Percentiles rank a stretch among this genome's conserved stretches.
These are phyloP conservation scores for Tarsius wallacei DNA, from an alignment of 2,797 vertebrate genomes.

Conservation along the genomic window DNA sequence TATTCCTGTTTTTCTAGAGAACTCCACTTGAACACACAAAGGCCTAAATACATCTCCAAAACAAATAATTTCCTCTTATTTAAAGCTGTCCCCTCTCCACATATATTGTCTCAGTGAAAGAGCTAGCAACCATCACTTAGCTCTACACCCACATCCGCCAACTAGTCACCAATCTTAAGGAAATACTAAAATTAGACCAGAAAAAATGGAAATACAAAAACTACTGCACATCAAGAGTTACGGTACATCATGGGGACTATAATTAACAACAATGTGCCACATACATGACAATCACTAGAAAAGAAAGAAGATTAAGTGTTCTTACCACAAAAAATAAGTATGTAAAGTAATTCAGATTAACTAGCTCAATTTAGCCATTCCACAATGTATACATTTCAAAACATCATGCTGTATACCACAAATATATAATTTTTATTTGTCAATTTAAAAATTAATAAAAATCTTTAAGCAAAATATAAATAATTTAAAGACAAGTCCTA, in stretches of 20 bases:
- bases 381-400: background rate
- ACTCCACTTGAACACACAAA: background rate
- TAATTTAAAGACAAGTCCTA: background rate
- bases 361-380: too few relatives aligned
- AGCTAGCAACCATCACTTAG: too few relatives aligned
- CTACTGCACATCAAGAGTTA: background rate
- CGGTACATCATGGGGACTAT: background rate
- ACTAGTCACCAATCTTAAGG: background rate
- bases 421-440: background rate
- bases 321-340: too few relatives aligned
- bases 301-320: background rate
- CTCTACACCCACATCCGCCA: background rate
- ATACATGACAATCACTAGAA: background rate
- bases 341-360: too few relatives aligned
- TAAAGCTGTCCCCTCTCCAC: background rate
- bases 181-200: background rate
- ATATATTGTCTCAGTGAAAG: background rate
- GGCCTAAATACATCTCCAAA: background rate
- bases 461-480: background rate
- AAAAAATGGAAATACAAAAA: background rate
- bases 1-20: fast-evolving
- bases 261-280: background rate
- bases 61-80: background rate
- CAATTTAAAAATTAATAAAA: background rate
- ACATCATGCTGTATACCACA: background rate